Evolutionary conservation across 2,113 vertebrate genomes (phyloP).

Genomic region (Gobio gobio): DNA sequence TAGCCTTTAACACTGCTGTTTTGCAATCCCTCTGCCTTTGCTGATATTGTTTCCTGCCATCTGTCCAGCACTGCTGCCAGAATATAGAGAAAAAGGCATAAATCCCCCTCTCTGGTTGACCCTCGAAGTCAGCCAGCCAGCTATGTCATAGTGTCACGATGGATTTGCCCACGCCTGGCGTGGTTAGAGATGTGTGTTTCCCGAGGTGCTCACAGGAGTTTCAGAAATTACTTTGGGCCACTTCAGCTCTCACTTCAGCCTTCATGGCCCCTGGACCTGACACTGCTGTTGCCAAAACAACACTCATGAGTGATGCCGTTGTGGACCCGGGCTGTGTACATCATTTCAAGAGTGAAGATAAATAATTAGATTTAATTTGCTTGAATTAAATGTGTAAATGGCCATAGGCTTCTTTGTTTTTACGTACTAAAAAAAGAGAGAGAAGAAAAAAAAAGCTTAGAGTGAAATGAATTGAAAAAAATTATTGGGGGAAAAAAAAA

Average conservation of each 20-base stretch:
- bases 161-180: conserved; percentile 22
- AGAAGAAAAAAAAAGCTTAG: not conserved
- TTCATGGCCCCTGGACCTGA: not conserved
- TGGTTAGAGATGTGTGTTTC: conserved; percentile 18
- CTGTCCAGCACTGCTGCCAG: conserved; percentile 36
- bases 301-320: conserved; percentile 4
- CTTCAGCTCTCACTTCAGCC: conserved; percentile 13
- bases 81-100: conserved; percentile 32
- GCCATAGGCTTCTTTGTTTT: not conserved
- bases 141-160: conserved; percentile 22
- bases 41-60: conserved; percentile 39
- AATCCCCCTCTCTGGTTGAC: conserved; percentile 34
- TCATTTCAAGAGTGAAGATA: conserved; percentile 11
- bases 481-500: not conserved
- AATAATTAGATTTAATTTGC: conserved; percentile 21
- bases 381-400: conserved; percentile 14
- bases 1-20: conserved; percentile 13
- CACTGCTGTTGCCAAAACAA: not conserved
- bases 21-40: conserved; percentile 21
- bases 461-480: not conserved
- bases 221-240: conserved; percentile 7
- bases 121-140: conserved; percentile 8
- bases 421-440: not conserved
- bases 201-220: conserved; percentile 10
- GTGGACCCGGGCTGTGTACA: not conserved